Evolutionary conservation across 2,113 vertebrate genomes (phyloP).

Genomic region (Menura novaehollandiae): DNA sequence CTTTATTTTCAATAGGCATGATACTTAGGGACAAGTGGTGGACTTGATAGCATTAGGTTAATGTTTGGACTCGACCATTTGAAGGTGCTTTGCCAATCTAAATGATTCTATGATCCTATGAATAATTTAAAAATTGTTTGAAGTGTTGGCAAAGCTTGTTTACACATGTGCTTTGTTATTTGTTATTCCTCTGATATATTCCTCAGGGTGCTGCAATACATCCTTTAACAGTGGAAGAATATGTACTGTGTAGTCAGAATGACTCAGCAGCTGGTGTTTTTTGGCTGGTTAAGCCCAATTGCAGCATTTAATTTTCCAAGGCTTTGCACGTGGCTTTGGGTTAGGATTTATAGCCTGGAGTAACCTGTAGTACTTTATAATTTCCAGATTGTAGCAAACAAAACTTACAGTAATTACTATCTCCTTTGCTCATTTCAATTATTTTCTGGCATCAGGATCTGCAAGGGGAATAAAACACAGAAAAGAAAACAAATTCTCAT

Average conservation of each 20-base stretch:
- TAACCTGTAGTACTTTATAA: neutral
- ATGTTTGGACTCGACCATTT: neutral
- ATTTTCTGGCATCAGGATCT: neutral
- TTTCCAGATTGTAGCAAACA: neutral
- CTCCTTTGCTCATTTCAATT: neutral
- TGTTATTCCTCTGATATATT: neutral
- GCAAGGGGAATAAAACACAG: neutral
- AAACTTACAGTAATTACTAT: neutral
- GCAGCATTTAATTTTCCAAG: conserved; percentile 30
- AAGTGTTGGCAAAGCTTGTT: neutral
- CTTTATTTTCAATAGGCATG: neutral
- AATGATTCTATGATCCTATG: neutral
- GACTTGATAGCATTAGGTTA: neutral
- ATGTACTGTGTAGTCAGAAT: neutral
- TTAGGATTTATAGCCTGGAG: conserved; percentile 2
- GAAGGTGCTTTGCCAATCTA: neutral
- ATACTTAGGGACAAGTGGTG: neutral
- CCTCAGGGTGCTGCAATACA: neutral
- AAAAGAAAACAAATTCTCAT: neutral
- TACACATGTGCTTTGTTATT: neutral
- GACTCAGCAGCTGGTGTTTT: neutral
- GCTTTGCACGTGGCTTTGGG: conserved; percentile 4
- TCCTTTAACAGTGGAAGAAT: neutral
- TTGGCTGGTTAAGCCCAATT: neutral
- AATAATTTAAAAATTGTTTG: neutral